Base-by-base conservation (phyloP, 2,113 vertebrate species). In the Delphinapterus leucas region DNA sequence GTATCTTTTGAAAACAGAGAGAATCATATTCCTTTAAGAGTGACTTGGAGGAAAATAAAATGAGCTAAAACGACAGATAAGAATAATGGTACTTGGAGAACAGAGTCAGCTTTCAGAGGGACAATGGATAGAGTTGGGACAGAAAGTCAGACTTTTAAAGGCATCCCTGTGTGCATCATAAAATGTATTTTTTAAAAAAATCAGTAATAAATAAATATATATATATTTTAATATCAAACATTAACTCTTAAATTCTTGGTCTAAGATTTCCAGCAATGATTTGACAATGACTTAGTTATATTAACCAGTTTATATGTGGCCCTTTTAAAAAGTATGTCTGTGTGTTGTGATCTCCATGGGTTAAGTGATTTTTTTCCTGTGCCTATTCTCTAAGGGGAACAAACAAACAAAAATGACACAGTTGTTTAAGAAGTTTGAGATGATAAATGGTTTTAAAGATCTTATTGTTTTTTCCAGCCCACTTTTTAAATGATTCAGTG, bases 401-500 rank as follows among this genome's bases (percentile, higher is more conserved):
- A 79, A 80, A 70, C 3, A 67, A 79, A 3, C 73, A 14, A 25
- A 55, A 86, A 93, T 92, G 68, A 94, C 95, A 88, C 49, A 90
- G 36, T 85, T 81, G 0, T 21, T 95, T 79, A 88, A 89, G 8
- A 93, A 98, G 94, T 96, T 88, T 92, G 77, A 97, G 60, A 77
- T 91, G 67, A 92, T 94, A 97, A 97, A 98, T 97, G 84, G 77
- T 90, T 77, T 93, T 95, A 97, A 96, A 67, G 73, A 44, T 90
- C 67, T 44, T 84, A 83, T 63, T 95, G 53, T 90, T 80, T 97
- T 82, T 41, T 88, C 10, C 8, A 91, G 63, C 25, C 81, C 20
- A 60, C 63, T 95, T 97, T 90, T 88, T 92, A 93, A 98, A 92
- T 94, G 85, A 97, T 83, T 98, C 23, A 86, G 1, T 98, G 85